phyloP scores from a whole-genome alignment of 1,140 invertebrate genomes.

The Dinoponera quadriceps region DNA sequence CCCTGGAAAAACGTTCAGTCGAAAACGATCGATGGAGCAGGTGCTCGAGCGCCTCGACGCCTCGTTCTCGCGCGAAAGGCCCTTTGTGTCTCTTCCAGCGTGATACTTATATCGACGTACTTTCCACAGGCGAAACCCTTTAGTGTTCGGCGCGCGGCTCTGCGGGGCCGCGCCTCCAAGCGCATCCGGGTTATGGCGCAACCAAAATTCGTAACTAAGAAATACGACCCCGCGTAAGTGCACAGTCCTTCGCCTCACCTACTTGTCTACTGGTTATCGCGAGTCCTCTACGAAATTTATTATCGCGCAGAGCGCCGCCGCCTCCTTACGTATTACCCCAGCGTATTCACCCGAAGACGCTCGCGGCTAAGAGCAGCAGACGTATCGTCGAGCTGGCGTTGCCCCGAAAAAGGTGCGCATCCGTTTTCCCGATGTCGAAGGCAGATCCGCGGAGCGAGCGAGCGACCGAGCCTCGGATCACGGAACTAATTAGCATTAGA shows the following conservation, averaged over 20 bases:
- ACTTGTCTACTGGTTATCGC: slow-evolving; percentile 42
- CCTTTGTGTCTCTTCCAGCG: slow-evolving; percentile 13
- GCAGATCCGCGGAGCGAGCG: background rate
- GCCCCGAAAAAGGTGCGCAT: slow-evolving; percentile 69
- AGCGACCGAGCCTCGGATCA: background rate
- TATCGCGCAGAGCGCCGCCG: slow-evolving; percentile 67
- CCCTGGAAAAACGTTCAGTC: slow-evolving; percentile 33
- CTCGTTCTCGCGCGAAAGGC: slow-evolving; percentile 25
- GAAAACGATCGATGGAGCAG: slow-evolving; percentile 39
- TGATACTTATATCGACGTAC: slow-evolving; percentile 29
- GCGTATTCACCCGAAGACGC: slow-evolving; percentile 67
- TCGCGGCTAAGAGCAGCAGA: slow-evolving; percentile 68
- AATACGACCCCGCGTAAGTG: slow-evolving; percentile 77
- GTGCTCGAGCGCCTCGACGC: slow-evolving; percentile 26
- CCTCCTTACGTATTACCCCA: slow-evolving; percentile 55
- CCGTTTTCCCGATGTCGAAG: slow-evolving; percentile 19
- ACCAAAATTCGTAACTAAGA: slow-evolving; percentile 76
- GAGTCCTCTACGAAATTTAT: slow-evolving; percentile 47
- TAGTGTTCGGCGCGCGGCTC: slow-evolving; percentile 66
- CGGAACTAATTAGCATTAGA: background rate
- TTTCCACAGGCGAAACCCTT: slow-evolving; percentile 74
- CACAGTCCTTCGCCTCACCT: slow-evolving; percentile 35
- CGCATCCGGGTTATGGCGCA: slow-evolving; percentile 79
- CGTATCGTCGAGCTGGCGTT: slow-evolving; percentile 77
- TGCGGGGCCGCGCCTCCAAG: slow-evolving; percentile 72